Evolutionary conservation across 2,113 vertebrate species (phyloP).

Genomic region (Campylomormyrus numenius): DNA sequence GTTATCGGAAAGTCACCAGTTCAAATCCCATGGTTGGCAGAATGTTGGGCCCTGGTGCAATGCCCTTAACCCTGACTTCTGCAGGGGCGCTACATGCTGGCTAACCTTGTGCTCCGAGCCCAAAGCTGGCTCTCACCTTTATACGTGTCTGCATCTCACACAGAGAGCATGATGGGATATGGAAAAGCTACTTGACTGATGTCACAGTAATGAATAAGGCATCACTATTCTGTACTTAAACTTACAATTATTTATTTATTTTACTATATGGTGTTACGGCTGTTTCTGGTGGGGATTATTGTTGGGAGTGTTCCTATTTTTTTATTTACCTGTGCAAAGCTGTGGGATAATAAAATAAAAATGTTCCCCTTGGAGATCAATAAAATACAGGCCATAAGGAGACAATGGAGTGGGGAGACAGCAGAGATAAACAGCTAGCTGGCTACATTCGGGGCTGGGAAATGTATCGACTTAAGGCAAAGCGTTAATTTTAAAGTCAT

Average conservation of each 20-base stretch:
- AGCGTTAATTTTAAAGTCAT: neutral
- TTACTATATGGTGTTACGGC: neutral
- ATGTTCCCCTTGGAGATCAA: neutral
- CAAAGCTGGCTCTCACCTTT: neutral
- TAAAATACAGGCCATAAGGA: constrained; percentile 3
- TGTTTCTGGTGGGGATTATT: neutral
- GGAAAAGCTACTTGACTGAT: neutral
- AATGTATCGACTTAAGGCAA: neutral
- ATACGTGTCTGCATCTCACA: neutral
- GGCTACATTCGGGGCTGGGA: neutral
- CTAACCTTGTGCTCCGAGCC: neutral
- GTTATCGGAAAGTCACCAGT: neutral
- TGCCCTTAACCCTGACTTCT: neutral
- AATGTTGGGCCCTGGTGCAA: neutral
- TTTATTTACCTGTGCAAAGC: neutral
- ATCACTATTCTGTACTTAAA: neutral
- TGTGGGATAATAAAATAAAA: neutral
- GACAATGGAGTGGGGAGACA: neutral
- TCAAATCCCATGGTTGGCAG: neutral
- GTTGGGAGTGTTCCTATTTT: neutral
- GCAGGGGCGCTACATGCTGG: neutral
- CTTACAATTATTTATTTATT: neutral
- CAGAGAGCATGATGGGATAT: neutral
- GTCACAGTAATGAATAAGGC: neutral
- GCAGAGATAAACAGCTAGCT: neutral